A percentile compares a stretch with the other conserved stretches of the same genome.
These are phyloP conservation scores for Antigone vipio DNA, from an alignment of 2,113 vertebrate species.

Conservation along the genomic window DNA sequence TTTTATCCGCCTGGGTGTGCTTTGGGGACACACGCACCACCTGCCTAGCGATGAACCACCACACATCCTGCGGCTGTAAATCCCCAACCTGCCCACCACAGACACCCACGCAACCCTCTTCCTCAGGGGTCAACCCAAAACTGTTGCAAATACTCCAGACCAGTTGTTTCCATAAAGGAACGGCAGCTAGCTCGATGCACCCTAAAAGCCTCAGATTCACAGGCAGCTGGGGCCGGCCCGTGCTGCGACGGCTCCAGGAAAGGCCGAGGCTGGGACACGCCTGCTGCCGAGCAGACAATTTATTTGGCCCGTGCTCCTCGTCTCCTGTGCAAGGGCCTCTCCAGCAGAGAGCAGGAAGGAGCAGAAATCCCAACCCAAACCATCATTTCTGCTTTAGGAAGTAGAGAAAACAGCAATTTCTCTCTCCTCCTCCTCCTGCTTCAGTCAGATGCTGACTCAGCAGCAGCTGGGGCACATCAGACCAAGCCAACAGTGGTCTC, in stretches of 20 bases:
- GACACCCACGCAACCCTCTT: neutral
- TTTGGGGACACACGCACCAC: neutral
- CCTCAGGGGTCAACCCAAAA: neutral
- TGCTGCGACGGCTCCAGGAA: neutral
- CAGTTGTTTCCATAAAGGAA: neutral
- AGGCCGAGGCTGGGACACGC: neutral
- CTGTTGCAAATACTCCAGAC: neutral
- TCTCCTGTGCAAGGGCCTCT: neutral
- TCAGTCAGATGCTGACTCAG: neutral
- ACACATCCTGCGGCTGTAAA: neutral
- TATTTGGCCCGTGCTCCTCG: neutral
- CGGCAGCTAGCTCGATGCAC: neutral
- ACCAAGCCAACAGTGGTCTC: neutral
- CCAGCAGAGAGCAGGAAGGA: neutral
- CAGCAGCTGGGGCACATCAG: neutral
- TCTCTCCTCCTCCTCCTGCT: neutral
- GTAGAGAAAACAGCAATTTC: neutral
- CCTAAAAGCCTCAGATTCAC: neutral
- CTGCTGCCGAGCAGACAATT: neutral
- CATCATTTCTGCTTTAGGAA: neutral
- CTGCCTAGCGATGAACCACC: neutral
- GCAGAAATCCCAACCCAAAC: neutral
- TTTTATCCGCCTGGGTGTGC: neutral
- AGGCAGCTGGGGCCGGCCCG: accelerated
- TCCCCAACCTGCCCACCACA: neutral